These are phyloP conservation scores for Lingula anatina DNA, from an alignment of 2,888 invertebrate genomes.

Conservation along the genomic window DNA sequence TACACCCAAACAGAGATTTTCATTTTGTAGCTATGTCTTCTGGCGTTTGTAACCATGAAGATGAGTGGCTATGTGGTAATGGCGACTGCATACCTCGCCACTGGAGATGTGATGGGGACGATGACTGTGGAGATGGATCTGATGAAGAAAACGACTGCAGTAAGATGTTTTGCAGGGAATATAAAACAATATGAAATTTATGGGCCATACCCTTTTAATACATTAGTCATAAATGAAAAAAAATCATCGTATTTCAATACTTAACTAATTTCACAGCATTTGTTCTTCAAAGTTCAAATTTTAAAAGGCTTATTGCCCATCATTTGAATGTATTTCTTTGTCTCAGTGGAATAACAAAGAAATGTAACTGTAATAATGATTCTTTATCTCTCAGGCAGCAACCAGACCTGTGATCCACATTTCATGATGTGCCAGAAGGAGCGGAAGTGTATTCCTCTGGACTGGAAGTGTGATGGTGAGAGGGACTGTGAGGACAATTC, in stretches of 20 bases:
- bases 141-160: constrained; percentile 58
- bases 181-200: not conserved
- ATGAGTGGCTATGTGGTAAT: constrained; percentile 25
- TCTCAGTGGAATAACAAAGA: too few relatives aligned
- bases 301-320: not conserved
- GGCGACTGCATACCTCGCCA: constrained; percentile 23
- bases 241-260: too few relatives aligned
- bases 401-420: not conserved
- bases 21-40: too few relatives aligned
- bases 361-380: too few relatives aligned
- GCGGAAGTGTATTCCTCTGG: constrained; percentile 68
- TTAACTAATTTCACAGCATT: too few relatives aligned
- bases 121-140: too few relatives aligned
- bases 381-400: not conserved
- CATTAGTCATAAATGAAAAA: too few relatives aligned
- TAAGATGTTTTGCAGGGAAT: constrained; percentile 5
- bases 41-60: constrained; percentile 20
- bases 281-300: not conserved
- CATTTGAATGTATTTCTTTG: too few relatives aligned
- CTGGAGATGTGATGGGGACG: constrained; percentile 37
- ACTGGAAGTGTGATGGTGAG: constrained; percentile 62
- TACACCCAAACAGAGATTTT: too few relatives aligned
- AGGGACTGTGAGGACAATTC: constrained; percentile 21
- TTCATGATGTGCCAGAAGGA: constrained; percentile 48
- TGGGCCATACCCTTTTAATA: not conserved